Evolutionary conservation across 2,113 vertebrate species (phyloP).

Genomic region (Scolopax mira): DNA sequence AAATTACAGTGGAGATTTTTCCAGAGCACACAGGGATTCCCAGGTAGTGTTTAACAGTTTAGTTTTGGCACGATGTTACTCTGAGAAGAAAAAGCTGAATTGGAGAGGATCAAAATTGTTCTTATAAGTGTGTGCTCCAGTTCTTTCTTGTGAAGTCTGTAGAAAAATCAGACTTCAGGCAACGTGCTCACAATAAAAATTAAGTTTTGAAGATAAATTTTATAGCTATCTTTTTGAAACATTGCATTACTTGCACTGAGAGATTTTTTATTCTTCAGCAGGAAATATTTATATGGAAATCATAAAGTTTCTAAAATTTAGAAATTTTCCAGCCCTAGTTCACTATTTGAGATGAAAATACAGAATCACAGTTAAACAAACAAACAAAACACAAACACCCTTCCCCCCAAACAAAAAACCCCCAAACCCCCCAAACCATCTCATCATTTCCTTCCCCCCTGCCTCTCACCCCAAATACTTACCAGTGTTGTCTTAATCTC

Average conservation of each 20-base stretch:
- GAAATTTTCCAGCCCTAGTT: neutral
- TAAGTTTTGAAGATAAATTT: neutral
- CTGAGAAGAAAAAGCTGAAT: neutral
- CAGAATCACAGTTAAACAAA: neutral
- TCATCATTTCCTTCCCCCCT: neutral
- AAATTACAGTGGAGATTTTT: slow-evolving; percentile 3
- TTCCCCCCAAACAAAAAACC: no score
- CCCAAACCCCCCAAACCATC: neutral
- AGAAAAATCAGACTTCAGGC: neutral
- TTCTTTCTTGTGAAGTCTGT: neutral
- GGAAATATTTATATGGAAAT: neutral
- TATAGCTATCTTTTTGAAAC: neutral
- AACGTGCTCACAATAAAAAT: neutral
- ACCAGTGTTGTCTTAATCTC: neutral
- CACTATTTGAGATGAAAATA: neutral
- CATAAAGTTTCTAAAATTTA: neutral
- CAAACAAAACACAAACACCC: neutral
- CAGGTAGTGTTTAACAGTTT: neutral
- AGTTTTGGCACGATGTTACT: neutral
- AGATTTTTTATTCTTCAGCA: neutral
- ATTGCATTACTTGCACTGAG: neutral
- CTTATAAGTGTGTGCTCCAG: neutral
- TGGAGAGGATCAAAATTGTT: neutral
- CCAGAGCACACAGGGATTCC: neutral
- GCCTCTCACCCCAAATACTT: accelerated